Evolutionary conservation across 2,113 vertebrate species (phyloP).

Genomic region (Papio anubis): DNA sequence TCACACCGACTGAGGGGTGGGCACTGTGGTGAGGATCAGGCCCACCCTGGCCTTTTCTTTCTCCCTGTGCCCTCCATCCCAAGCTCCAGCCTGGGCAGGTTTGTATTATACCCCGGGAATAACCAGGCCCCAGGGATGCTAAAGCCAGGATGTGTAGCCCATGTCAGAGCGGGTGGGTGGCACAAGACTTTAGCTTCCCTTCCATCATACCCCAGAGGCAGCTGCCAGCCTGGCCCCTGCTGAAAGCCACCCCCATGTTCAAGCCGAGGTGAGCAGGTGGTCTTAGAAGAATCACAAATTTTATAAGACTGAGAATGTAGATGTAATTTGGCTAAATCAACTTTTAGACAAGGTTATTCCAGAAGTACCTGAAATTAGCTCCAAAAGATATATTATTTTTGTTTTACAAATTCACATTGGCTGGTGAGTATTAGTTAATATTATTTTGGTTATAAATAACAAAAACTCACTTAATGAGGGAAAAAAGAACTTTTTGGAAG

Average conservation of each 20-base stretch:
- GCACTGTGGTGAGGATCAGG: not conserved
- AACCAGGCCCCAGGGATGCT: not conserved
- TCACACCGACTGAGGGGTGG: fast-evolving
- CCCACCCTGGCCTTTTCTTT: not conserved
- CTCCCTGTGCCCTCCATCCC: not conserved
- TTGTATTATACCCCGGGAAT: not conserved
- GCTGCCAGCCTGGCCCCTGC: not conserved
- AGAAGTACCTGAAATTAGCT: not conserved
- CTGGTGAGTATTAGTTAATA: not conserved
- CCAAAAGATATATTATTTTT: not conserved
- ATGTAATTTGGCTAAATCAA: not conserved
- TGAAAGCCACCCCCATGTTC: not conserved
- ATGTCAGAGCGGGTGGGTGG: not conserved
- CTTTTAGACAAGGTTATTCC: not conserved
- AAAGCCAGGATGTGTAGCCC: not conserved
- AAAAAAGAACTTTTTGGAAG: not conserved
- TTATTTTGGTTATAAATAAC: too few species aligned
- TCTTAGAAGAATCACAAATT: not conserved
- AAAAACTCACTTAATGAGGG: not conserved
- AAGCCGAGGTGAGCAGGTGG: not conserved
- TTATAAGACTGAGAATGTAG: not conserved
- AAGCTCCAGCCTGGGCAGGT: not conserved
- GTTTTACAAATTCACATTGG: not conserved
- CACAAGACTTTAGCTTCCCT: not conserved
- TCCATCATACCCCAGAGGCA: not conserved